These are phyloP conservation scores for Sebastes cheni DNA, from an alignment of 2,797 vertebrate species.

Conservation along the genomic window DNA sequence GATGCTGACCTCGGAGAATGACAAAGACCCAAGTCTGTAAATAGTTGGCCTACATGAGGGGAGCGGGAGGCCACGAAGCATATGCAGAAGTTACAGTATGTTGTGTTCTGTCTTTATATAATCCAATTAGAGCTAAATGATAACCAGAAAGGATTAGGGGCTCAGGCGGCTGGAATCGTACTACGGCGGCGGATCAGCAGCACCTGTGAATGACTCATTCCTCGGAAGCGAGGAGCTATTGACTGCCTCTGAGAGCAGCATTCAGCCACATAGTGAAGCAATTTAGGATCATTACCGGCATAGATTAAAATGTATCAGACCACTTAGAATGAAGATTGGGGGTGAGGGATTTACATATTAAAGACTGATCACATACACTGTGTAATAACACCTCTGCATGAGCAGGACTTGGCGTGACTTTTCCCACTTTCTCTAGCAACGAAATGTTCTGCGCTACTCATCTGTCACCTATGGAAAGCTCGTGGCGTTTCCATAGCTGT, in stretches of 20 bases:
- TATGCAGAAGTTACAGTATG: slow-evolving; percentile 46
- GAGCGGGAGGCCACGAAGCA: slow-evolving; percentile 9
- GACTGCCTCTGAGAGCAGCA: slow-evolving; percentile 53
- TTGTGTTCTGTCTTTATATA: slow-evolving; percentile 61
- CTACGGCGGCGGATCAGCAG: slow-evolving; percentile 43
- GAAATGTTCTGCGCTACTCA: slow-evolving; percentile 5
- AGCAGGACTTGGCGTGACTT: slow-evolving; percentile 11
- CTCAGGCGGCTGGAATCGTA: slow-evolving; percentile 46
- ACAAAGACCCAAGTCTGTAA: slow-evolving; percentile 42
- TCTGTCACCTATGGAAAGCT: not conserved
- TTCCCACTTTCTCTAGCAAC: slow-evolving; percentile 4
- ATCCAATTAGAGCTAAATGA: slow-evolving; percentile 76
- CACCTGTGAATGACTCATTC: slow-evolving; percentile 74
- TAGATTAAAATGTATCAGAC: slow-evolving; percentile 69
- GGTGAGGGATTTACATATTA: slow-evolving; percentile 67
- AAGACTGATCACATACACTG: slow-evolving; percentile 49
- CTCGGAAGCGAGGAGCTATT: slow-evolving; percentile 53
- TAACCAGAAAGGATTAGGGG: slow-evolving; percentile 71
- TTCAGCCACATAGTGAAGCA: slow-evolving; percentile 58
- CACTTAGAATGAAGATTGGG: slow-evolving; percentile 48
- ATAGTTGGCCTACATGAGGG: slow-evolving; percentile 59
- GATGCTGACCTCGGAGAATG: slow-evolving; percentile 47
- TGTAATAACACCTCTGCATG: slow-evolving; percentile 40
- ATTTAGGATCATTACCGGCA: slow-evolving; percentile 69
- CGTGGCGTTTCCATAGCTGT: not conserved